Base-by-base conservation (phyloP, 2,797 vertebrate genomes). In the Ptychobarbus kaznakovi region DNA sequence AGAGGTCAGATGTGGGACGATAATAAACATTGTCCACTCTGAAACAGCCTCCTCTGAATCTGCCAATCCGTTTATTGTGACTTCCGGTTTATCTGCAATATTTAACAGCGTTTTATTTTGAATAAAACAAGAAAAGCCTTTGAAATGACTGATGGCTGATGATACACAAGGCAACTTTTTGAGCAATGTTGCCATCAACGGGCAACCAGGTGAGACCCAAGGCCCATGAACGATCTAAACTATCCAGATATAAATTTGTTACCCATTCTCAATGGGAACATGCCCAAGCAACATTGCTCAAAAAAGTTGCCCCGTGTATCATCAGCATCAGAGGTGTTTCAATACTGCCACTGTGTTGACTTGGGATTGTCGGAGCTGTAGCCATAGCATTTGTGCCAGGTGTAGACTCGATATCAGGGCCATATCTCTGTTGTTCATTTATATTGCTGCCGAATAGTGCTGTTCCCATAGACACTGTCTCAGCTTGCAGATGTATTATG, bases 301-400 rank as follows among this genome's bases (percentile, higher is more conserved):
- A 13, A 25, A 63, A 63, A 15, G 12, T 13, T 28, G 12, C 25
- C 61, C 61, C 2, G 12, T 63, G 61, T 63, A 15, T 28, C 25
- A 63, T 63, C 25, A 28, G 61, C 25, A 28, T 63, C 61, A 74
- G 74, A 86, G 76, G 77, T 87, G 80, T 87, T 84, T 80, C 51
- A 88, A 90, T 84, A 90, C 88, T 90, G 90, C 90, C 90, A 89
- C 87, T 87, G 87, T 89, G 84, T 88, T 88, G 81, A 84, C 86
- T 65, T 77, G 84, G 87, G 76, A 73, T 69, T 49, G 86, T 82
- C 76, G 70, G 88, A 89, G 76, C 70, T 72, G 74, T 88, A 88
- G 80, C 86, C 89, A 87, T 90, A 90, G 86, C 80, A 87, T 88
- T 81, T 81, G 77, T 88, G 61, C 73, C 83, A 72, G 44, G 32